phyloP scores from a whole-genome alignment of 92 coral and sea anemone genomes.

The Blastomussa wellsi region DNA sequence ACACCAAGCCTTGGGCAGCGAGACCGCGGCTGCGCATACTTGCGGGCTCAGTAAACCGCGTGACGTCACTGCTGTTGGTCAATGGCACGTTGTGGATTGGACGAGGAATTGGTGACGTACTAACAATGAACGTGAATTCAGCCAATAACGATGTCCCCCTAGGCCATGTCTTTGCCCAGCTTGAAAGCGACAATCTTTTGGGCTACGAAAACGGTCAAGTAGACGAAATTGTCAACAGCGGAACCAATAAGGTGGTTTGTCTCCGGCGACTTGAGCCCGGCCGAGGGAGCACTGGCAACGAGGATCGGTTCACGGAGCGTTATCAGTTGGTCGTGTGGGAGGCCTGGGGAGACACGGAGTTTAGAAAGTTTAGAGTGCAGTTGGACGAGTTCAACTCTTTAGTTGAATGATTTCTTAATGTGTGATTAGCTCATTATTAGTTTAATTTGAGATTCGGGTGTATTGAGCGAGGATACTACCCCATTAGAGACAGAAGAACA shows the following conservation, averaged over 20 bases:
- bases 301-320: constrained; percentile 77
- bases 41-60: constrained; percentile 79
- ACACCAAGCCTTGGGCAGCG: constrained; percentile 45
- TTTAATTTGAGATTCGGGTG: neutral
- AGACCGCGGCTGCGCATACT: constrained; percentile 72
- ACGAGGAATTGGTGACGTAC: constrained; percentile 74
- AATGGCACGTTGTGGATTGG: constrained; percentile 87
- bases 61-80: constrained; percentile 69
- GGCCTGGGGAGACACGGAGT: constrained; percentile 84
- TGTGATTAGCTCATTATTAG: neutral
- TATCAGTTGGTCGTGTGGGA: constrained; percentile 84
- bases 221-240: constrained; percentile 76
- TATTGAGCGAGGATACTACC: neutral
- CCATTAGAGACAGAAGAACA: neutral
- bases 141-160: constrained; percentile 45
- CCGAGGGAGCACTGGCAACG: constrained; percentile 48
- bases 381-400: constrained; percentile 66
- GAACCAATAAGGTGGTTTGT: constrained; percentile 80
- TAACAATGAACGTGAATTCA: constrained; percentile 73
- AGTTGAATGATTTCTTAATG: constrained; percentile 29
- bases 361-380: constrained; percentile 55
- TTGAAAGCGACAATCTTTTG: constrained; percentile 68
- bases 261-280: constrained; percentile 76
- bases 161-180: constrained; percentile 80
- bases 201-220: constrained; percentile 71